Conservation (phyloP, 2,113 vertebrate genomes). For the Crotophaga sulcirostris region DNA sequence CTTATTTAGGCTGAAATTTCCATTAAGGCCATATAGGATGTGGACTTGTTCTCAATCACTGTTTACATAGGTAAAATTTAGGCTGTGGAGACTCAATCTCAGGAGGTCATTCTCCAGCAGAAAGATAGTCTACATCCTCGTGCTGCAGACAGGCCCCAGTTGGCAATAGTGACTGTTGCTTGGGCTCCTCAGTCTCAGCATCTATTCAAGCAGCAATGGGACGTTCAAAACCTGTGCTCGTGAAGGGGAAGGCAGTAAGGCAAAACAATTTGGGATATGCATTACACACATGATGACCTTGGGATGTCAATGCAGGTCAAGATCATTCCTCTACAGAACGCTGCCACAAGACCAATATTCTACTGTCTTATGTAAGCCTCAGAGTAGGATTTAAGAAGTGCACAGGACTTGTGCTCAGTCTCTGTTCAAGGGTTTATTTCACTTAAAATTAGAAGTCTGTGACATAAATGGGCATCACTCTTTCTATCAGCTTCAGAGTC, state of each 20-base stretch:
- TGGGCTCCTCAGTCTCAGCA: fast-evolving
- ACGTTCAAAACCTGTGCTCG: fast-evolving
- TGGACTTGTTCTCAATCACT: background rate
- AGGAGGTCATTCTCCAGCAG: background rate
- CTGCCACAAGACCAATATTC: background rate
- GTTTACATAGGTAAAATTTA: background rate
- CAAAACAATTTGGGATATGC: background rate
- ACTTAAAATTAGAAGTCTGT: slow-evolving; percentile 1
- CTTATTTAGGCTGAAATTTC: background rate
- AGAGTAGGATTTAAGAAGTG: slow-evolving; percentile 31
- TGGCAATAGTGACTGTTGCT: background rate
- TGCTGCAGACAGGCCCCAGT: fast-evolving
- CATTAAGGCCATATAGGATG: background rate
- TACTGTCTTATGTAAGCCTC: slow-evolving; percentile 31
- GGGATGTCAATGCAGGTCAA: background rate
- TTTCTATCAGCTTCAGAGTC: background rate
- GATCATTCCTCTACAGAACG: background rate
- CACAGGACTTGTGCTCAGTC: background rate
- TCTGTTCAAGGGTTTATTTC: slow-evolving; percentile 18
- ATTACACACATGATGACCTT: background rate
- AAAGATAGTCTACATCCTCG: fast-evolving
- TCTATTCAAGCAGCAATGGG: background rate
- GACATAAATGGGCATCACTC: background rate
- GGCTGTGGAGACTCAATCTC: background rate
- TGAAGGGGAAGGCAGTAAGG: background rate